Base-by-base conservation (phyloP, 2,797 vertebrate genomes). In the Gymnocypris eckloni region DNA sequence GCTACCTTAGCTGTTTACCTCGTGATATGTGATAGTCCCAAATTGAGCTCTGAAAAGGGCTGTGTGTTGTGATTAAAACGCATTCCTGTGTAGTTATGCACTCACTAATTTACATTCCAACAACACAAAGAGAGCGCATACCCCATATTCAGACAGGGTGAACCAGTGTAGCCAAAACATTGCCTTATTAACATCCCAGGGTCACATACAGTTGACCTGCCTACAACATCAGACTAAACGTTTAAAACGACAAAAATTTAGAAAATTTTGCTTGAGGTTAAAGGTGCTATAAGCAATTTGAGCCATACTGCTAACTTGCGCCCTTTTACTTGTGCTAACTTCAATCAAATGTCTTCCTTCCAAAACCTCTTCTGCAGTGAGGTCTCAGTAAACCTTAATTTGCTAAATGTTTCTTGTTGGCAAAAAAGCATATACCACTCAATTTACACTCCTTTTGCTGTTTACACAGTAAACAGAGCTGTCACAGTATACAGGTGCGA, bases 51-150 rank as follows among this genome's bases (percentile, higher is more conserved):
- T 70, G 84, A 86, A 84, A 87, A 88, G 79, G 8, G 43, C 39
- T 37, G 45, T 20, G 45, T 20, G 83, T 78, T 59, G 81, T 43
- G 59, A 86, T 79, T 77, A 78, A 88, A 82, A 41, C 50, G 50
- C 90, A 91, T 91, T 90, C 87, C 89, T 84, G 84, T 83, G 86
- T 85, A 86, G 90, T 80, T 87, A 81, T 89, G 86, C 59, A 50
- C 76, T 85, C 20, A 13, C 82, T 89, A 85, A 89, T 89, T 88
- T 89, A 90, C 87, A 89, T 90, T 91, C 90, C 88, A 90, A 81
- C 85, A 83, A 82, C 80, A 86, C 82, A 86, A 86, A 89, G 79
- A 81, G 82, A 8, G 9, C 4, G 15, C 84, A 85, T 85, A 87
- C 81, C 45, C 79, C 86, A 85, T 87, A 85, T 78, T 88, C 82